Evolutionary conservation across 1,140 invertebrate species (phyloP), one percentile per base, ranked within the genome.

Genomic region (Macrobrachium rosenbergii): DNA sequence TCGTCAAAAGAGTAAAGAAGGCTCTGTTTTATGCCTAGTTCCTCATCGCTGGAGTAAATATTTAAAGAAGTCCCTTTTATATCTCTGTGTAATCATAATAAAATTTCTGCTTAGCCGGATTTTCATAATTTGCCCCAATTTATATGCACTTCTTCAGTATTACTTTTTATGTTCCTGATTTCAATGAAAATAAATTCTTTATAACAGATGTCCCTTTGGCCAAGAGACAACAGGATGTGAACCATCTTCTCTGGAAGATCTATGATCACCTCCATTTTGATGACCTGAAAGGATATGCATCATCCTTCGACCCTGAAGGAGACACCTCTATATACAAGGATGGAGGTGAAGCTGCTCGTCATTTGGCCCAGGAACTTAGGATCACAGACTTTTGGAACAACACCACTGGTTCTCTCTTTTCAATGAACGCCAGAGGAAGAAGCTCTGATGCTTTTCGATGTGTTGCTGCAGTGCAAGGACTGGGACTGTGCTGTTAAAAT

Each of bases 341-440:
- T 19, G 60, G 28, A 69, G 83, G 83, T 58, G 62, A 37, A 8
- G 23, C 60, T 8, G 75, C 12, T 12, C 60, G 59, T 21, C 21
- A 11, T 14, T 52, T 87, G 21, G 45, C 75, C 43, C 21, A 60
- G 12, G 78, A 87, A 43, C 23, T 79, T 10, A 85, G 21, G 83
- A 85, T 12, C n/a, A 76, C 60, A 43, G 75, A 11, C 75, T 85
- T n/a, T 23, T 85, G 75, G 43, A 87, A 21, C 21, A 75, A 67
- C 67, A 87, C 23, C 77, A 80, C 69, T 87, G 84, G 84, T 87
- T 87, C 84, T 87, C 84, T 16, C 84, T 87, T 23, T 87, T 87
- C 84, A 80, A 87, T 23, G 45, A 43, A 14, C 77, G 78, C 16
- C 84, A 87, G 19, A 52, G 21, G 67, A 81, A 63, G 84, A 87